Percentiles rank a stretch among this genome's conserved stretches.
Conservation (phyloP, 2,797 vertebrate species). For the Enteromius radiatus region DNA sequence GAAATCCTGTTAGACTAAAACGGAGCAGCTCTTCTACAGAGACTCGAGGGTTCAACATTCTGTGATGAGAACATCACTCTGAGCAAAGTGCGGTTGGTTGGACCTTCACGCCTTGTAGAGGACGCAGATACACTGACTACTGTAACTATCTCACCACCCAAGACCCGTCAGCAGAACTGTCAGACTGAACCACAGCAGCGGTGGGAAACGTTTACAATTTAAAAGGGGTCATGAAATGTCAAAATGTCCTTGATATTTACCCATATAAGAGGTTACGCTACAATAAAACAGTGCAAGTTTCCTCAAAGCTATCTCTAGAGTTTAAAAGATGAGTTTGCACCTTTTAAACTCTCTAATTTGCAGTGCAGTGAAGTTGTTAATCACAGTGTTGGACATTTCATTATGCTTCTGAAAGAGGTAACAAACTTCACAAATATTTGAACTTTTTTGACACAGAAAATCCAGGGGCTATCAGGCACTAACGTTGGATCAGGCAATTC, state of each 20-base stretch:
- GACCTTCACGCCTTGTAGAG: conserved; percentile 51
- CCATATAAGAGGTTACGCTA: background rate
- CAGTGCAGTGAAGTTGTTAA: background rate
- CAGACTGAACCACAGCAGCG: background rate
- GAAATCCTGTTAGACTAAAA: conserved; percentile 48
- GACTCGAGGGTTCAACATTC: conserved; percentile 53
- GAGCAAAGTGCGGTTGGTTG: conserved; percentile 64
- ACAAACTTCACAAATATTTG: background rate
- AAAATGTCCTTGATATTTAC: background rate
- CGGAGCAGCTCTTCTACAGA: conserved; percentile 48
- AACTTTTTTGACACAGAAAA: background rate
- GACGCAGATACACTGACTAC: conserved; percentile 59
- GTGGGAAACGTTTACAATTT: background rate
- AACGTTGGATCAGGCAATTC: too few relatives aligned
- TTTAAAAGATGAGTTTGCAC: background rate
- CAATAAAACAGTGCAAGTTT: background rate
- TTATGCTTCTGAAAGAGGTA: background rate
- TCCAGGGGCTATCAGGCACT: too few relatives aligned
- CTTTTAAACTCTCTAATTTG: background rate
- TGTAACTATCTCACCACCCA: conserved; percentile 32
- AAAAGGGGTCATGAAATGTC: background rate
- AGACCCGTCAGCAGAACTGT: conserved; percentile 10
- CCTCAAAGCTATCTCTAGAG: background rate
- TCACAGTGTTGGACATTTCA: background rate
- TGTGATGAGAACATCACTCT: conserved; percentile 57